Conservation (phyloP, 1,140 invertebrate species). For the Cheumatopsyche charites region DNA sequence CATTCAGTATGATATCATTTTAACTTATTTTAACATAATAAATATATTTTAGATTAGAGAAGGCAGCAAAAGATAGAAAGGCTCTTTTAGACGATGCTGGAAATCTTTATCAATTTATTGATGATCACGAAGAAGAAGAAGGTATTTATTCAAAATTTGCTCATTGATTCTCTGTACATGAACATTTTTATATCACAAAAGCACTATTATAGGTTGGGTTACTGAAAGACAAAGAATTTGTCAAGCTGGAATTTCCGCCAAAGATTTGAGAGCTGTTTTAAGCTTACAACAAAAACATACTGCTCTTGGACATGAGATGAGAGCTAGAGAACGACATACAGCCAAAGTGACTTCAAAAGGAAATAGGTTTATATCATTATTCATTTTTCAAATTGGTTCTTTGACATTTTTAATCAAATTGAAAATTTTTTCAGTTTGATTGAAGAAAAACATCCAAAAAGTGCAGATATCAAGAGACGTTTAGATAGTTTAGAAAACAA, state of each 20-base stretch:
- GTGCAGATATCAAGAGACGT: conserved; percentile 76
- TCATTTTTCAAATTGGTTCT: not conserved
- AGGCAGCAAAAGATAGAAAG: conserved; percentile 78
- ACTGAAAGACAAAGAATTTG: conserved; percentile 92
- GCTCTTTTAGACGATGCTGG: conserved; percentile 87
- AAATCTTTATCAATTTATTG: conserved; percentile 93
- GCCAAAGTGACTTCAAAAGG: conserved; percentile 56
- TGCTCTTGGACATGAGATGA: conserved; percentile 90
- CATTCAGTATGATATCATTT: not conserved
- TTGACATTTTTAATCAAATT: not conserved
- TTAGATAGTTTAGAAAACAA: conserved; percentile 83
- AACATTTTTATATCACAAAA: not conserved
- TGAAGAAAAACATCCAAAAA: conserved; percentile 75
- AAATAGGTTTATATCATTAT: conserved; percentile 52
- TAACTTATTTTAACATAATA: not conserved
- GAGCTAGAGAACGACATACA: conserved; percentile 67
- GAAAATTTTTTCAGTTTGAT: conserved; percentile 64
- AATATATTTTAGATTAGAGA: conserved; percentile 63
- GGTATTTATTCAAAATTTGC: too few relatives aligned
- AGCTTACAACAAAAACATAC: conserved; percentile 95
- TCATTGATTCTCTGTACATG: conserved; percentile 18
- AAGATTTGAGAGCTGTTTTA: conserved; percentile 89
- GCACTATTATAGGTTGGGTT: conserved; percentile 72
- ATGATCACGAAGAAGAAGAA: conserved; percentile 93
- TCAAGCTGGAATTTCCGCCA: conserved; percentile 86